A percentile compares a stretch with the other conserved stretches of the same genome.
These are phyloP conservation scores for Linepithema humile DNA, from an alignment of 1,140 invertebrate species.

Conservation along the genomic window DNA sequence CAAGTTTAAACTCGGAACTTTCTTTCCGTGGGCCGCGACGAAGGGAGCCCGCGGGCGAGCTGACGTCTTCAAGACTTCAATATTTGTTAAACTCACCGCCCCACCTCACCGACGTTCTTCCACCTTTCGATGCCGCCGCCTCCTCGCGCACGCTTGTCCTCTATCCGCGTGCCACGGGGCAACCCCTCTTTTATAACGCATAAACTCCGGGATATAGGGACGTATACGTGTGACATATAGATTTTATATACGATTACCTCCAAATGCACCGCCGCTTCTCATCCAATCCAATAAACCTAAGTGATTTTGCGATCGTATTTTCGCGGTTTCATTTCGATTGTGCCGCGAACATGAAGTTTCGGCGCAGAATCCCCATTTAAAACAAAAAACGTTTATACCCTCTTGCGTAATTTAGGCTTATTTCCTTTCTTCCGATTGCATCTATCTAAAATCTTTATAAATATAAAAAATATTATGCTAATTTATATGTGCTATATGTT, in stretches of 20 bases:
- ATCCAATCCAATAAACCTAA: constrained; percentile 77
- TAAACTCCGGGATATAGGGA: constrained; percentile 72
- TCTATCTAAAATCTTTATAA: not conserved
- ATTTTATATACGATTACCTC: constrained; percentile 78
- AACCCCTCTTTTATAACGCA: constrained; percentile 76
- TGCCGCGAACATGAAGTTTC: constrained; percentile 11
- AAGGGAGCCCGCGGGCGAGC: constrained; percentile 57
- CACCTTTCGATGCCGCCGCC: constrained; percentile 15
- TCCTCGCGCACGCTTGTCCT: constrained; percentile 51
- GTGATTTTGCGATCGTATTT: constrained; percentile 79
- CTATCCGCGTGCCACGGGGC: constrained; percentile 54
- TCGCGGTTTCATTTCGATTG: constrained; percentile 76
- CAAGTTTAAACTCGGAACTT: constrained; percentile 77
- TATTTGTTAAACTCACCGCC: constrained; percentile 76
- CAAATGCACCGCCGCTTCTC: constrained; percentile 65
- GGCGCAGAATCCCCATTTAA: not conserved
- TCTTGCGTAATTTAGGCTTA: not conserved
- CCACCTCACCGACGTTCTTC: constrained; percentile 34
- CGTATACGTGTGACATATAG: constrained; percentile 72
- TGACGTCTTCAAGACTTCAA: constrained; percentile 75
- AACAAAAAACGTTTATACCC: constrained; percentile 9
- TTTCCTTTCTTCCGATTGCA: not conserved
- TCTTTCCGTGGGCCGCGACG: constrained; percentile 59
- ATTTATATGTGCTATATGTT: too few relatives aligned
- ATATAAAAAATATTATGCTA: not conserved